phyloP scores from a whole-genome alignment of 2,888 invertebrate species.

The Mermis nigrescens region DNA sequence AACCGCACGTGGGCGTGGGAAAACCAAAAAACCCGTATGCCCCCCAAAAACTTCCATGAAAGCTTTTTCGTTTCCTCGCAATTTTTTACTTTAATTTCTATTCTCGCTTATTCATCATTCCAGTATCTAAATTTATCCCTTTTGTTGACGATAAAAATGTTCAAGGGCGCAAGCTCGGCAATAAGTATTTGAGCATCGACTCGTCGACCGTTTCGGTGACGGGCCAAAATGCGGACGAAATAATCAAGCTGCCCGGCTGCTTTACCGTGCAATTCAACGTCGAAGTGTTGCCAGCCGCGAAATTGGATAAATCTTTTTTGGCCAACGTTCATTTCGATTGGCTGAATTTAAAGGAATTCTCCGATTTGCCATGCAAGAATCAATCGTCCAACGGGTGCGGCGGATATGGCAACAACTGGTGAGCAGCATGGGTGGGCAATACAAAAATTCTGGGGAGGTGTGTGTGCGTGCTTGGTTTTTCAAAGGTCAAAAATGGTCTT shows the following conservation, averaged over 20 bases:
- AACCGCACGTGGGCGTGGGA: too few relatives aligned
- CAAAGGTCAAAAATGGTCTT: too few relatives aligned
- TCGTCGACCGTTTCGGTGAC: not conserved
- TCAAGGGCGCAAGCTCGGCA: not conserved
- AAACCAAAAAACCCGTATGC: too few relatives aligned
- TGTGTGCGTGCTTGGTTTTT: too few relatives aligned
- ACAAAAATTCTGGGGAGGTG: too few relatives aligned
- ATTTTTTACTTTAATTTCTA: too few relatives aligned
- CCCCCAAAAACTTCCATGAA: too few relatives aligned
- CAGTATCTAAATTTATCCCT: too few relatives aligned
- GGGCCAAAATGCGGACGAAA: not conserved
- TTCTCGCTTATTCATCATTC: too few relatives aligned
- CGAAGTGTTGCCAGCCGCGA: not conserved
- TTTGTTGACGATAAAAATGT: too few relatives aligned
- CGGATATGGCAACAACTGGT: conserved; percentile 31
- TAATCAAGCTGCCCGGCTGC: conserved; percentile 28
- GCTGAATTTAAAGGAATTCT: conserved; percentile 12
- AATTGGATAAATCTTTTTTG: conserved; percentile 19
- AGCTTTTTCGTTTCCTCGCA: too few relatives aligned
- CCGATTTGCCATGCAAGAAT: conserved; percentile 23
- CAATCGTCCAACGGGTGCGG: conserved; percentile 29
- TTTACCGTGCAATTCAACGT: conserved; percentile 26
- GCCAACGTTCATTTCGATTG: conserved; percentile 32
- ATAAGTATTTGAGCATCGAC: not conserved
- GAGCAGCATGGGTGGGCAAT: too few relatives aligned